phyloP scores from a whole-genome alignment of 1,140 invertebrate genomes.

The Drosophila kikkawai region DNA sequence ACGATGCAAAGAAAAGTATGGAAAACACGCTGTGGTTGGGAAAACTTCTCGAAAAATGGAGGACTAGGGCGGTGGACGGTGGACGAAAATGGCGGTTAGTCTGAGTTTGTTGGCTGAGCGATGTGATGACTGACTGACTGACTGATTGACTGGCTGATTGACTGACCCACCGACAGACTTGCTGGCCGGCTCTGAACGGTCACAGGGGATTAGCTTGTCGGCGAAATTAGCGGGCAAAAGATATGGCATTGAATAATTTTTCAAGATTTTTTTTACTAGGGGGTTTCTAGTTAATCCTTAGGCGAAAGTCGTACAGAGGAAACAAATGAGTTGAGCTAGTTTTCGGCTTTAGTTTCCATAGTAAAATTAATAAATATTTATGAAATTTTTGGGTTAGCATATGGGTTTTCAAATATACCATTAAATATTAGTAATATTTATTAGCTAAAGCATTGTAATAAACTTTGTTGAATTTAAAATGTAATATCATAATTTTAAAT shows the following conservation, averaged over 20 bases:
- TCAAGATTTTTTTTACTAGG: background rate
- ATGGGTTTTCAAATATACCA: background rate
- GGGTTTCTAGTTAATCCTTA: conserved; percentile 9
- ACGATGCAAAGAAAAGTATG: conserved; percentile 56
- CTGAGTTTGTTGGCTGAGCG: conserved; percentile 50
- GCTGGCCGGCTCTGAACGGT: conserved; percentile 17
- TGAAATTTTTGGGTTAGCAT: background rate
- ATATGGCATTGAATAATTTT: conserved; percentile 51
- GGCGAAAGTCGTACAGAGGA: conserved; percentile 3
- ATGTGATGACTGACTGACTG: conserved; percentile 63
- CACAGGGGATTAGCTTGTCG: conserved; percentile 34
- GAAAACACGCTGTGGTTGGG: conserved; percentile 29
- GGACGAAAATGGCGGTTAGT: conserved; percentile 47
- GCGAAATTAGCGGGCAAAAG: conserved; percentile 37
- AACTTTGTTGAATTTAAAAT: too few species aligned
- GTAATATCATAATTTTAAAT: too few species aligned
- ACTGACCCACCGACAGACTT: conserved; percentile 6
- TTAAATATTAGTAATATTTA: background rate
- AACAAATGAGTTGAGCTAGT: background rate
- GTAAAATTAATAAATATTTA: background rate
- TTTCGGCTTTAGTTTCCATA: too few species aligned
- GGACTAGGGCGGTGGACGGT: conserved; percentile 26
- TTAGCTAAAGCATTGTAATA: background rate
- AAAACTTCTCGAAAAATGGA: conserved; percentile 31
- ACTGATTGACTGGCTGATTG: conserved; percentile 55